Evolutionary conservation across 2,888 invertebrate species (phyloP).

Genomic region (Trichopoda pennipes): DNA sequence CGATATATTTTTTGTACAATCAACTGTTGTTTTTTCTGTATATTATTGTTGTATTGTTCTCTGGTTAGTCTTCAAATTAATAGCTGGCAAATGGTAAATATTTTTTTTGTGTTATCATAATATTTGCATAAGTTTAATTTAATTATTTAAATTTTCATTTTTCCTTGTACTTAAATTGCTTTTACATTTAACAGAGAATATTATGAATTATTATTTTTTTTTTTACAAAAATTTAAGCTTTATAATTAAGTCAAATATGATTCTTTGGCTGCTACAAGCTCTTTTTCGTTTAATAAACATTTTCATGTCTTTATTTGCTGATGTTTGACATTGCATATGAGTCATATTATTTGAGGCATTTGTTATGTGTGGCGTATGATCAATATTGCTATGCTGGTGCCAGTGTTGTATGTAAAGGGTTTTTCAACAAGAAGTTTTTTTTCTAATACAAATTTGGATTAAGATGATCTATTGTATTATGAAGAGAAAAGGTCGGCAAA

Average conservation of each 20-base stretch:
- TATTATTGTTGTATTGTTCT: slow-evolving; percentile 38
- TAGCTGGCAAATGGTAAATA: slow-evolving; percentile 57
- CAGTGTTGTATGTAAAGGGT: background rate
- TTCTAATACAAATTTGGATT: no score
- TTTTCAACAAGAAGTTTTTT: no score
- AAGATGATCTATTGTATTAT: no score
- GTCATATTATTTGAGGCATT: slow-evolving; percentile 5
- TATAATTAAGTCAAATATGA: slow-evolving; percentile 15
- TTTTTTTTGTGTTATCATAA: slow-evolving; percentile 26
- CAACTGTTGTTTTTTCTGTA: slow-evolving; percentile 39
- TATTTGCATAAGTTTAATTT: slow-evolving; percentile 48
- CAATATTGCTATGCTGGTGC: background rate
- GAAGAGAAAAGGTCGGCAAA: no score
- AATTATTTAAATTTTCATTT: background rate
- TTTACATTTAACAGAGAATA: background rate
- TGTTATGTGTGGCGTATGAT: slow-evolving; percentile 45
- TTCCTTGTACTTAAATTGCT: slow-evolving; percentile 9
- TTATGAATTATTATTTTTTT: background rate
- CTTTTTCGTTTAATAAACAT: slow-evolving; percentile 9
- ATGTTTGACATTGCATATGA: slow-evolving; percentile 17
- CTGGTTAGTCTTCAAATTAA: slow-evolving; percentile 40
- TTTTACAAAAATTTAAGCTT: background rate
- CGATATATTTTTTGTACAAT: slow-evolving; percentile 52
- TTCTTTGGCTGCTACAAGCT: slow-evolving; percentile 22
- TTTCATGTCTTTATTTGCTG: background rate